phyloP scores from a whole-genome alignment of 2,113 vertebrate genomes.

The Pogona vitticeps region DNA sequence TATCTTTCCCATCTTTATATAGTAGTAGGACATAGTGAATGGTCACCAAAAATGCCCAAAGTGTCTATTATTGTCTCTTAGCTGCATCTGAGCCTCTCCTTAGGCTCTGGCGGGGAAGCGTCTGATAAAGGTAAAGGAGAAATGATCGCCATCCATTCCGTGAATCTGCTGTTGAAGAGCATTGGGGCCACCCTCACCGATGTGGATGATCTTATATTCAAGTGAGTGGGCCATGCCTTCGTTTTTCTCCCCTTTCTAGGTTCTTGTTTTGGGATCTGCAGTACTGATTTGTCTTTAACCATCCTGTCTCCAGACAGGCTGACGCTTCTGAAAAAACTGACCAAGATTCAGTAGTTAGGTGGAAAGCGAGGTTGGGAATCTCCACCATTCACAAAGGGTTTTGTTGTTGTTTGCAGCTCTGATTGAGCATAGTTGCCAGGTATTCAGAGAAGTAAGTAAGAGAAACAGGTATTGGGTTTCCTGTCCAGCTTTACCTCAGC shows the following conservation, averaged over 20 bases:
- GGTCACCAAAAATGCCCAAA: too few species aligned
- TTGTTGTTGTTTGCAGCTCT: too few species aligned
- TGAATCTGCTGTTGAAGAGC: slow-evolving; percentile 93
- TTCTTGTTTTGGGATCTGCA: not conserved
- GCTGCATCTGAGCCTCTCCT: slow-evolving; percentile 94
- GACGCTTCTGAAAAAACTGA: not conserved
- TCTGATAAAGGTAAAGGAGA: slow-evolving; percentile 79
- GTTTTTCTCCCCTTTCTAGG: not conserved
- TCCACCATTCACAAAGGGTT: too few species aligned
- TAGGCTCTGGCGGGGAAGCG: slow-evolving; percentile 85
- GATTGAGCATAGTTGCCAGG: not conserved
- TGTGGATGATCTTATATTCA: slow-evolving; percentile 96
- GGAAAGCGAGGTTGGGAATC: too few species aligned
- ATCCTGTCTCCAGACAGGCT: too few species aligned
- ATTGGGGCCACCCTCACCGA: slow-evolving; percentile 96
- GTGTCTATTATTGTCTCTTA: slow-evolving; percentile 56
- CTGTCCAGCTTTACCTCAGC: too few species aligned
- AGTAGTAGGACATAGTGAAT: too few species aligned
- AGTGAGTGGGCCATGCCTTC: slow-evolving; percentile 77
- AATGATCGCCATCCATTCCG: slow-evolving; percentile 85
- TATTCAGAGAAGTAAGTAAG: not conserved
- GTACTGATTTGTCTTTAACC: not conserved
- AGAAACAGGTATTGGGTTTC: too few species aligned
- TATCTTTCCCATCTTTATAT: too few species aligned
- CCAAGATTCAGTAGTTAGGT: not conserved